Evolutionary conservation across 2,888 invertebrate genomes (phyloP).

Genomic region (Belgica antarctica): DNA sequence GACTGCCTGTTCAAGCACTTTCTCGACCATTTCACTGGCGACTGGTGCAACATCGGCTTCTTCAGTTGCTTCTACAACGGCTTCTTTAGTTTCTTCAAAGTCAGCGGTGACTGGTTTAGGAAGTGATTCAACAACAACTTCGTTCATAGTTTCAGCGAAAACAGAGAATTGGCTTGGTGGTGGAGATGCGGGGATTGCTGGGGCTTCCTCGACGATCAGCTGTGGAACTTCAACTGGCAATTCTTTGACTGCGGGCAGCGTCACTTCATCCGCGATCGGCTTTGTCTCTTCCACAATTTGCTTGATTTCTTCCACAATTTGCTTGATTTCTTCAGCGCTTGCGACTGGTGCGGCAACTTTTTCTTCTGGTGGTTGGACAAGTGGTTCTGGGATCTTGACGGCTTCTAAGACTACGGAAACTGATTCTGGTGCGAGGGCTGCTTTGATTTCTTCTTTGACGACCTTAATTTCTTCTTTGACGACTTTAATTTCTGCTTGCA

Average conservation of each 20-base stretch:
- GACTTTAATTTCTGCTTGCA: conserved; percentile 47
- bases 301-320: conserved; percentile 53
- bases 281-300: conserved; percentile 7
- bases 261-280: neutral
- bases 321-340: conserved; percentile 58
- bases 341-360: conserved; percentile 45
- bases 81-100: neutral
- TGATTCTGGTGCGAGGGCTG: conserved; percentile 50
- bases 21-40: conserved; percentile 40
- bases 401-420: conserved; percentile 56
- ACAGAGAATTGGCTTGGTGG: conserved; percentile 37
- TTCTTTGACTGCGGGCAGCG: neutral
- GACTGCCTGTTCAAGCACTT: conserved; percentile 38
- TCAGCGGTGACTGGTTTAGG: conserved; percentile 24
- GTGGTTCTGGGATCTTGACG: conserved; percentile 57
- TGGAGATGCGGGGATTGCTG: conserved; percentile 34
- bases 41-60: conserved; percentile 33
- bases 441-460: conserved; percentile 52
- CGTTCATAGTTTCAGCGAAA: conserved; percentile 35
- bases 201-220: conserved; percentile 14
- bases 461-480: conserved; percentile 51
- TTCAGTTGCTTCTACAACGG: conserved; percentile 1
- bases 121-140: neutral
- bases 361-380: conserved; percentile 34
- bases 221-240: conserved; percentile 2